These are phyloP conservation scores for Gorsachius magnificus DNA, from an alignment of 2,797 vertebrate genomes.

Conservation along the genomic window DNA sequence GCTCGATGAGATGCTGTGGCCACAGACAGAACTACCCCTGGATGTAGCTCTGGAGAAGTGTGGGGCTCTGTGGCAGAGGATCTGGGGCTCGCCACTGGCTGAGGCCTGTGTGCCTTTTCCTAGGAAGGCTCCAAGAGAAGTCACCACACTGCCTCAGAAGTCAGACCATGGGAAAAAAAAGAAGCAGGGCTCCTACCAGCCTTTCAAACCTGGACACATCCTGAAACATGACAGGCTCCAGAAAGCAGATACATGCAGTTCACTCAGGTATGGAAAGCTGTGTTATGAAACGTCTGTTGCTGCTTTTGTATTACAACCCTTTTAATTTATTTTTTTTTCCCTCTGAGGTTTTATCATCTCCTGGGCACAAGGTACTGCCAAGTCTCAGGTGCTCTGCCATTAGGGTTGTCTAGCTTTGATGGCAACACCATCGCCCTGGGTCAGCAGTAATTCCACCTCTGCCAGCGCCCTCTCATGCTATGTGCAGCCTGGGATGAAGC, in stretches of 20 bases:
- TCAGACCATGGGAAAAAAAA: background rate
- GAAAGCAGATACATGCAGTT: background rate
- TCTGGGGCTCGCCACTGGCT: background rate
- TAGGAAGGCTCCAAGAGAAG: background rate
- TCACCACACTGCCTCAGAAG: background rate
- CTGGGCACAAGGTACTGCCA: background rate
- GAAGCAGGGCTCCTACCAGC: background rate
- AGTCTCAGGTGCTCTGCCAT: background rate
- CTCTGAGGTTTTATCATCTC: background rate
- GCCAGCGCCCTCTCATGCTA: background rate
- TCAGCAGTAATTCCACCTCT: background rate
- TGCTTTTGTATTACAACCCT: background rate
- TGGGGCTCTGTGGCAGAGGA: background rate
- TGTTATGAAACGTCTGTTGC: background rate
- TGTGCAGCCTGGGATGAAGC: background rate
- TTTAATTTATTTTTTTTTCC: background rate
- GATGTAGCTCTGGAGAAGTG: background rate
- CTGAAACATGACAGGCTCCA: background rate
- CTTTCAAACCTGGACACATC: background rate
- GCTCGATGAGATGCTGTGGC: background rate
- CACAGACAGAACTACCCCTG: background rate
- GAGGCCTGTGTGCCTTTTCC: background rate
- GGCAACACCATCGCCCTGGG: background rate
- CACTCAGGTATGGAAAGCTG: background rate
- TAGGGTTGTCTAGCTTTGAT: background rate